These are phyloP conservation scores for Lota lota DNA, from an alignment of 2,113 vertebrate species.

Conservation along the genomic window DNA sequence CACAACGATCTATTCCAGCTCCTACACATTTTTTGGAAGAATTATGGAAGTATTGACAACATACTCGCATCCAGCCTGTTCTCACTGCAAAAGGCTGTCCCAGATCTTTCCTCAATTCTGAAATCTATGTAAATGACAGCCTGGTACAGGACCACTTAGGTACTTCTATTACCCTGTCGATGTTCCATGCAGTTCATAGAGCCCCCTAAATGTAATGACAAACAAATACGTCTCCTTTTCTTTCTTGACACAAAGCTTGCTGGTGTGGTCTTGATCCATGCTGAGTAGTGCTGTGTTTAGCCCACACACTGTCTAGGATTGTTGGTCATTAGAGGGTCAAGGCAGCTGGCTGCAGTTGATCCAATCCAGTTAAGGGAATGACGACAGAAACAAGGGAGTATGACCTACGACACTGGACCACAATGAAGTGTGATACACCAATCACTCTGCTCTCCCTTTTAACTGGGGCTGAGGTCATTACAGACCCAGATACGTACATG, in stretches of 20 bases:
- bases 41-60: neutral
- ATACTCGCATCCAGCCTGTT: neutral
- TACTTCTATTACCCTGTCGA: no score
- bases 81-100: neutral
- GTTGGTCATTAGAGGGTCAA: neutral
- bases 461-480: conserved; percentile 19
- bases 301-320: neutral
- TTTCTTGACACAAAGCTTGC: no score
- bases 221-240: no score
- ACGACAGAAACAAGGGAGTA: conserved; percentile 29
- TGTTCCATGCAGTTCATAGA: no score
- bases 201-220: no score
- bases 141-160: neutral
- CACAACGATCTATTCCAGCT: neutral
- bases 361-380: conserved; percentile 10
- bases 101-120: neutral
- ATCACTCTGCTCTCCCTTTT: conserved; percentile 18
- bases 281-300: neutral
- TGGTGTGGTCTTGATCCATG: no score
- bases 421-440: conserved; percentile 12
- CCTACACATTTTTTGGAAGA: neutral
- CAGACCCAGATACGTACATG: conserved; percentile 15
- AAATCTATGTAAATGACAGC: neutral
- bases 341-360: neutral
- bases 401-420: conserved; percentile 40